A percentile compares a stretch with the other conserved stretches of the same genome.
These are phyloP conservation scores for Myotis myotis DNA, from an alignment of 2,797 vertebrate genomes.

Conservation along the genomic window DNA sequence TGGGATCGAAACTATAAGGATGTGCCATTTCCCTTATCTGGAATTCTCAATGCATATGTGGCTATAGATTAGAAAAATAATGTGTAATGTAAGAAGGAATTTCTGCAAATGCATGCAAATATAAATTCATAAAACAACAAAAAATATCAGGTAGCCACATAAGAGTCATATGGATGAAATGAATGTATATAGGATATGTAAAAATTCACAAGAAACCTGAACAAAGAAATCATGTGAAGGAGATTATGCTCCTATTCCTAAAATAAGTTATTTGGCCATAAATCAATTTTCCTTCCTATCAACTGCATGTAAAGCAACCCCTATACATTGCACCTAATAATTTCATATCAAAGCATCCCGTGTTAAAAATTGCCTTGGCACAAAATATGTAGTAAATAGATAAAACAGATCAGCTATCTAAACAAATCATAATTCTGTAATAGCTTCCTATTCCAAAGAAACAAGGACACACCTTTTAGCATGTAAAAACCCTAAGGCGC, in stretches of 20 bases:
- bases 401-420: neutral
- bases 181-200: neutral
- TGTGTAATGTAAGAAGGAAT: neutral
- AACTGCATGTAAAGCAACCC: neutral
- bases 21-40: neutral
- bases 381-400: neutral
- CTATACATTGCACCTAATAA: neutral
- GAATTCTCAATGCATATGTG: neutral
- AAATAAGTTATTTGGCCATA: neutral
- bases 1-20: neutral
- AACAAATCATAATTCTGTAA: neutral
- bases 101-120: neutral
- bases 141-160: neutral
- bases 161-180: neutral
- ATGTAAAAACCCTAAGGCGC: neutral
- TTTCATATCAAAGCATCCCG: neutral
- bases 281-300: neutral
- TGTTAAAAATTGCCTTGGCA: slow-evolving; percentile 7
- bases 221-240: neutral
- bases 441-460: neutral
- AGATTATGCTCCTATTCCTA: neutral
- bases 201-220: neutral
- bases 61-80: neutral
- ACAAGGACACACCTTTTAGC: neutral
- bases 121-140: slow-evolving; percentile 2